A percentile compares a stretch with the other conserved stretches of the same genome.
phyloP scores from a whole-genome alignment of 2,113 vertebrate species.

The Ranitomeya imitator region DNA sequence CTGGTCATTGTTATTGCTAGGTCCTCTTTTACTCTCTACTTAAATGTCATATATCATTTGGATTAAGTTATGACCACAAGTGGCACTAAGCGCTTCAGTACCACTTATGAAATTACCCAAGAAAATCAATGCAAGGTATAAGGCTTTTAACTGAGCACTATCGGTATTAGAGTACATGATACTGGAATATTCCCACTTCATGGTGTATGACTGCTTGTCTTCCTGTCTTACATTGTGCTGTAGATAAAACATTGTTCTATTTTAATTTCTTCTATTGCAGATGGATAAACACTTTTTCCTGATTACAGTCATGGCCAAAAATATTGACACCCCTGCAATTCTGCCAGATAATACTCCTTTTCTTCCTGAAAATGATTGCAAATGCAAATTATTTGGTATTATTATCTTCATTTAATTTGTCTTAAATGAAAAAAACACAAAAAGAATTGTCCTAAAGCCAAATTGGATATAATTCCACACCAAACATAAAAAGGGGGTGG shows the following conservation, averaged over 20 bases:
- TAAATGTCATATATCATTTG: conserved; percentile 20
- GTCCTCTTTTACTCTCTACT: neutral
- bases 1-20: neutral
- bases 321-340: too few relatives aligned
- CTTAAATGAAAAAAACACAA: too few relatives aligned
- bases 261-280: neutral
- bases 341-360: too few relatives aligned
- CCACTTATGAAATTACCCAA: conserved; percentile 1
- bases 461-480: too few relatives aligned
- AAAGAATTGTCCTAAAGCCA: too few relatives aligned
- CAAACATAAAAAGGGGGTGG: too few relatives aligned
- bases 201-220: neutral
- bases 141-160: neutral
- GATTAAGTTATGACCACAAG: neutral
- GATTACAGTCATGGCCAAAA: too few relatives aligned
- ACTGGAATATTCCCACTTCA: neutral
- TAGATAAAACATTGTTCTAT: neutral
- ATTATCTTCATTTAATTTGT: too few relatives aligned
- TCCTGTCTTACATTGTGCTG: neutral
- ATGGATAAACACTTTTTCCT: neutral
- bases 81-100: neutral
- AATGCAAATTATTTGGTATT: too few relatives aligned
- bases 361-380: too few relatives aligned
- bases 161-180: neutral
- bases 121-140: conserved; percentile 9